Evolutionary conservation across 1,140 invertebrate genomes (phyloP).

Genomic region (Drosophila parvula): DNA sequence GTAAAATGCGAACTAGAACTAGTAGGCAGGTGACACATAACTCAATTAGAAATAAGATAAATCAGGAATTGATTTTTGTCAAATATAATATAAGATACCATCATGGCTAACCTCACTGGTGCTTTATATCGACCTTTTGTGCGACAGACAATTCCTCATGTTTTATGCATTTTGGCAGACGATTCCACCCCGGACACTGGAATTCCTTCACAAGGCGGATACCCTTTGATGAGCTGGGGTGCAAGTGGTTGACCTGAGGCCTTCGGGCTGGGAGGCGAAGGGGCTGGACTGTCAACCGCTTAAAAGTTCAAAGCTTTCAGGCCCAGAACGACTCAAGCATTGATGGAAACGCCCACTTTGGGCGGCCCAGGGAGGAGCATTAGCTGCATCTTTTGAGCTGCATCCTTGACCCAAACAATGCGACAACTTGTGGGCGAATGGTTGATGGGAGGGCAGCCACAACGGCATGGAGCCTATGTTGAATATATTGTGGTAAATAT

Average conservation of each 20-base stretch:
- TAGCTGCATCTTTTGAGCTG: conserved; percentile 38
- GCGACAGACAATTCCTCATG: conserved; percentile 60
- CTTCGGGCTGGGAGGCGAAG: neutral
- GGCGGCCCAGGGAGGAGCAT: conserved; percentile 30
- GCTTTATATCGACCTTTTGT: conserved; percentile 42
- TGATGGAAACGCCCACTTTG: conserved; percentile 17
- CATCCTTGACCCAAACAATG: conserved; percentile 75
- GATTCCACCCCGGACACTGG: conserved; percentile 35
- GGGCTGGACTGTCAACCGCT: conserved; percentile 13
- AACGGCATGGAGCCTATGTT: conserved; percentile 45
- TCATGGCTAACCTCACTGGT: neutral
- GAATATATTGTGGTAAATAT: neutral
- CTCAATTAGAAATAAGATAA: neutral
- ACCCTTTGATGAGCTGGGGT: conserved; percentile 24
- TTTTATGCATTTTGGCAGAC: conserved; percentile 63
- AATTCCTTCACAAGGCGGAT: conserved; percentile 42
- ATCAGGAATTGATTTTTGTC: too few relatives aligned
- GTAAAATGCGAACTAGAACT: too few relatives aligned
- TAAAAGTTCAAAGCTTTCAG: conserved; percentile 71
- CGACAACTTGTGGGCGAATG: conserved; percentile 56
- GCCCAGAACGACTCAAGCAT: conserved; percentile 29
- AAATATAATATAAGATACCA: neutral
- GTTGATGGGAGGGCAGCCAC: neutral
- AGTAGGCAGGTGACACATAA: too few relatives aligned
- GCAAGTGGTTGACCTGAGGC: conserved; percentile 30